phyloP scores from a whole-genome alignment of 2,888 invertebrate species.

The Coelogynopora nodosa region DNA sequence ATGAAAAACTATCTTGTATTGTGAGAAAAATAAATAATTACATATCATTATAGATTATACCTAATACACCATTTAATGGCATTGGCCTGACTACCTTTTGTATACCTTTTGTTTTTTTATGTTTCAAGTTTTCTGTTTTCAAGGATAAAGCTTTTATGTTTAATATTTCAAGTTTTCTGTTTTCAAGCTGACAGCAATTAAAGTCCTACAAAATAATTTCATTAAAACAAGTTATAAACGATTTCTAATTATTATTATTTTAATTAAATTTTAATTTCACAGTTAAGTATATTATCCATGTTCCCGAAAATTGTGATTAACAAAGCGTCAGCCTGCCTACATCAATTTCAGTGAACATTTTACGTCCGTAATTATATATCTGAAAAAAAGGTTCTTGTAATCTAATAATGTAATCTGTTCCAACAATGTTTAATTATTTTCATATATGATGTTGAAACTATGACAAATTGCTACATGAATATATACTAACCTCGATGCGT shows the following conservation, averaged over 20 bases:
- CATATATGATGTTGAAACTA: not conserved
- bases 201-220: too few species aligned
- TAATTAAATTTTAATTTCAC: not conserved
- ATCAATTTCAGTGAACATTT: not conserved
- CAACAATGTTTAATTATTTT: not conserved
- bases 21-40: not conserved
- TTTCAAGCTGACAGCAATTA: too few species aligned
- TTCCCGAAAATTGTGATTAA: not conserved
- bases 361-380: not conserved
- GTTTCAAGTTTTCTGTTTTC: not conserved
- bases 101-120: too few species aligned
- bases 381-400: not conserved
- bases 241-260: conserved; percentile 3
- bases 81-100: not conserved
- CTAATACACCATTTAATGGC: not conserved
- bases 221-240: too few species aligned
- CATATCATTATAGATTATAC: not conserved
- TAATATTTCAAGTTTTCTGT: not conserved
- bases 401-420: not conserved
- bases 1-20: too few species aligned
- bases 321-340: not conserved
- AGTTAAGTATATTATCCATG: not conserved
- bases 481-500: not conserved
- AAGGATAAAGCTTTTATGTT: too few species aligned
- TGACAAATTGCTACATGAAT: not conserved